Percentiles rank a stretch among this genome's conserved stretches.
These are phyloP conservation scores for Drosophila trapezifrons DNA, from an alignment of 1,140 invertebrate species.

Conservation along the genomic window DNA sequence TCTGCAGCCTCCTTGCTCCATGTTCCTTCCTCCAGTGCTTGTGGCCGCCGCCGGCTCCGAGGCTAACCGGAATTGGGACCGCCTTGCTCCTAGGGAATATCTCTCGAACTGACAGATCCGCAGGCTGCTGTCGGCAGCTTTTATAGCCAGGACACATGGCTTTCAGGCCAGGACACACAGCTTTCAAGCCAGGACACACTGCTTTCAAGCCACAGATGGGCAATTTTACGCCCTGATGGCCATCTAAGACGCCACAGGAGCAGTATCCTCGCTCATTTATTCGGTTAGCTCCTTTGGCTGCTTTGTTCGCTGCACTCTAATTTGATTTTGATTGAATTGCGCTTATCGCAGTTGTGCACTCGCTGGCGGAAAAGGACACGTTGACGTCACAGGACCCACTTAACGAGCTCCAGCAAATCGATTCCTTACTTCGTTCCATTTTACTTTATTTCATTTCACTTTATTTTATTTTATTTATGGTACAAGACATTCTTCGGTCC, in stretches of 20 bases:
- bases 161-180: too few species aligned
- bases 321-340: slow-evolving; percentile 76
- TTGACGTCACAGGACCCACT: slow-evolving; percentile 47
- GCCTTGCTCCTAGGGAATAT: background rate
- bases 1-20: background rate
- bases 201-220: slow-evolving; percentile 31
- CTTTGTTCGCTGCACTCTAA: slow-evolving; percentile 72
- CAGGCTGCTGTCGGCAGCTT: slow-evolving; percentile 32
- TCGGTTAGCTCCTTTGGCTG: slow-evolving; percentile 3
- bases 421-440: slow-evolving; percentile 22
- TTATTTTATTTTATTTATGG: slow-evolving; percentile 1
- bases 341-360: slow-evolving; percentile 79
- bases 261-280: slow-evolving; percentile 36
- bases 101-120: slow-evolving; percentile 34
- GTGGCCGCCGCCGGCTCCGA: slow-evolving; percentile 16
- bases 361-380: slow-evolving; percentile 11
- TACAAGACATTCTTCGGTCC: background rate
- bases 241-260: slow-evolving; percentile 37
- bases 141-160: slow-evolving; percentile 46
- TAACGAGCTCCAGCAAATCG: slow-evolving; percentile 31
- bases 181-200: slow-evolving; percentile 28
- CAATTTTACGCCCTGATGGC: slow-evolving; percentile 73
- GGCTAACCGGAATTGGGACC: slow-evolving; percentile 13
- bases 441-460: slow-evolving; percentile 1
- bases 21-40: background rate